Conservation (phyloP, 2,888 invertebrate species). For the Papilio elwesi region DNA sequence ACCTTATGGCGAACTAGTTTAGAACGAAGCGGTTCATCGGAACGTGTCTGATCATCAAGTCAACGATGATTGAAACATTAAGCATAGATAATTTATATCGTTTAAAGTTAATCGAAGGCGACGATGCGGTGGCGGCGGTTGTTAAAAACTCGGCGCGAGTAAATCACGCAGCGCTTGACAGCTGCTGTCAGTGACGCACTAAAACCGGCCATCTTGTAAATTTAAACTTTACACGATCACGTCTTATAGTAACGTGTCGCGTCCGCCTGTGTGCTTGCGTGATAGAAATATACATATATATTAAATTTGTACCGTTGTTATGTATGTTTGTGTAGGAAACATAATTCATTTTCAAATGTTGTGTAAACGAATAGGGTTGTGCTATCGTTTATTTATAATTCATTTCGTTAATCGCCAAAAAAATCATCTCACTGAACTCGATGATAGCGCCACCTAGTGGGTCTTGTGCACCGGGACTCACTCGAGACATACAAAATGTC, state of each 20-base stretch:
- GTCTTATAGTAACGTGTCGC: constrained; percentile 10
- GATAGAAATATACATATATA: too few species aligned
- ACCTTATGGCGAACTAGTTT: neutral
- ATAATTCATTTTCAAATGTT: too few species aligned
- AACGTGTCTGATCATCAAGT: neutral
- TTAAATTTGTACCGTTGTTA: too few species aligned
- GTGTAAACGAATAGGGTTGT: too few species aligned
- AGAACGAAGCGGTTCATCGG: neutral
- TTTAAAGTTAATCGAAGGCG: constrained; percentile 33
- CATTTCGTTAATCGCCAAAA: too few species aligned
- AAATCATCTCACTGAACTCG: too few species aligned
- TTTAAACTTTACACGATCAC: constrained; percentile 21
- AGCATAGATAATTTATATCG: constrained; percentile 33
- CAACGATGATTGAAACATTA: constrained; percentile 36
- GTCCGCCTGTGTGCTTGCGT: constrained; percentile 10
- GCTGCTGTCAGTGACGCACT: constrained; percentile 31
- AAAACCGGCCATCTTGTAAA: constrained; percentile 35
- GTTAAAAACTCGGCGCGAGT: constrained; percentile 37
- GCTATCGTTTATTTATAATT: too few species aligned
- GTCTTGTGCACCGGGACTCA: too few species aligned
- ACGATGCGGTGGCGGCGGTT: constrained; percentile 28
- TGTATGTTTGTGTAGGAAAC: too few species aligned
- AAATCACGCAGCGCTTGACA: constrained; percentile 33
- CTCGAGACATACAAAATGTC: too few species aligned
- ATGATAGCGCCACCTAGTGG: too few species aligned